Base-by-base conservation (phyloP, 64 coral and sea anemone genomes). In the Trachythela sp. region DNA sequence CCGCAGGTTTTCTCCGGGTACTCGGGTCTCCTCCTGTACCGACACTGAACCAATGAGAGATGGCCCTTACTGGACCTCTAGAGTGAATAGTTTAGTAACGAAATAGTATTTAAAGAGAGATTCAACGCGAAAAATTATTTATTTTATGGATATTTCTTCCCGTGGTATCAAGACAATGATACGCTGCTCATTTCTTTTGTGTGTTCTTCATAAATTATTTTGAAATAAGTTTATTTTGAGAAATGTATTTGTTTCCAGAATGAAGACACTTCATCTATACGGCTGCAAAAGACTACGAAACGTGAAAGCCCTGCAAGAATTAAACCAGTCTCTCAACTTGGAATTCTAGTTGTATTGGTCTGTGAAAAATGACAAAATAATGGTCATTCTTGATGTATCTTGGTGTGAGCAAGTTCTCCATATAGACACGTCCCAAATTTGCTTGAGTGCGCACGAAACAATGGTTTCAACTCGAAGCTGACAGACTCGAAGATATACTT, bases 201-300 rank as follows among this genome's bases (percentile, higher is more conserved):
- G 42, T 6, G 4, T 45, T 45, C 42, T 45, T 6, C 42, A 45
- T 45, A 4, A 45, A 11, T 45, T 45, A 45, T n/a, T n/a, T n/a
- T n/a, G n/a, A n/a, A n/a, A n/a, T n/a, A n/a, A n/a, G n/a, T n/a
- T n/a, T n/a, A n/a, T n/a, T n/a, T n/a, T n/a, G n/a, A n/a, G n/a
- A n/a, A n/a, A n/a, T n/a, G n/a, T n/a, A n/a, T 52, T 1, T 52
- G 13, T 8, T 64, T 64, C 22, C 60, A 99, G 96, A 54, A 48
- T 99, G 1, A 88, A 85, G n/a, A 90, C 67, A 36, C 93, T 99
- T 91, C 96, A 99, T 48, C 54, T 99, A 32, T 99, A 99, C 83
- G 96, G 96, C 39, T 99, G 96, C 51, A 99, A 99, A 70, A 90
- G 93, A 24, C 85, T 99, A 45, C 83, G 88, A 59, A 90, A 92